Conservation (phyloP, 2,888 invertebrate genomes). For the Drosophila eohydei region DNA sequence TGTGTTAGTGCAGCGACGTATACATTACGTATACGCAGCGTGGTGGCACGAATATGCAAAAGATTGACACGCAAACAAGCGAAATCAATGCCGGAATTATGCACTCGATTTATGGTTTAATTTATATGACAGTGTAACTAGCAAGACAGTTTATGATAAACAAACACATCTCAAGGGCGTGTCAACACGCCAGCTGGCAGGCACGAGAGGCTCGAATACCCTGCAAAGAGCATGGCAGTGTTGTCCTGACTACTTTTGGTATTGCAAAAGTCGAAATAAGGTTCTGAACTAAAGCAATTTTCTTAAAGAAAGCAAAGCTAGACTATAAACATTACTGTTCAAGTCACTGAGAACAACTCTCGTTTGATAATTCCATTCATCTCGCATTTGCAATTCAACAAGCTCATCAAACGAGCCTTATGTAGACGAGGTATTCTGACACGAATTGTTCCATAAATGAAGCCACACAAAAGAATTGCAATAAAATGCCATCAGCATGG, state of each 20-base stretch:
- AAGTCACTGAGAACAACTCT: background rate
- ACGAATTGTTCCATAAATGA: conserved; percentile 30
- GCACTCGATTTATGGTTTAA: conserved; percentile 51
- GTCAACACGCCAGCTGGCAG: conserved; percentile 16
- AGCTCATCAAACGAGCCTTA: background rate
- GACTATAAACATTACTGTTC: too few species aligned
- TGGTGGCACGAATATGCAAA: conserved; percentile 41
- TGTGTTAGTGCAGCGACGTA: conserved; percentile 8
- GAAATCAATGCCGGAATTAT: conserved; percentile 61
- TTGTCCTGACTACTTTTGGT: background rate
- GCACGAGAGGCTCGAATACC: background rate
- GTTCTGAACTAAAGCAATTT: too few species aligned
- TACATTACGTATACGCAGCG: conserved; percentile 50
- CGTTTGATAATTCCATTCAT: background rate
- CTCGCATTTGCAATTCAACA: too few species aligned
- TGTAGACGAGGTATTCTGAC: conserved; percentile 3
- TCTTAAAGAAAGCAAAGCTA: too few species aligned
- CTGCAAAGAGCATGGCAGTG: background rate
- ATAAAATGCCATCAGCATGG: conserved; percentile 29
- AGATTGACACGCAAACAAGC: conserved; percentile 53
- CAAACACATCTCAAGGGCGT: conserved; percentile 46
- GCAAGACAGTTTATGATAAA: conserved; percentile 49
- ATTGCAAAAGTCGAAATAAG: background rate
- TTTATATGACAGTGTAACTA: conserved; percentile 47
- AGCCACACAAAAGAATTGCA: conserved; percentile 28